A percentile compares a stretch with the other conserved stretches of the same genome.
These are phyloP conservation scores for Eurystomus gularis DNA, from an alignment of 2,113 vertebrate species.

Conservation along the genomic window DNA sequence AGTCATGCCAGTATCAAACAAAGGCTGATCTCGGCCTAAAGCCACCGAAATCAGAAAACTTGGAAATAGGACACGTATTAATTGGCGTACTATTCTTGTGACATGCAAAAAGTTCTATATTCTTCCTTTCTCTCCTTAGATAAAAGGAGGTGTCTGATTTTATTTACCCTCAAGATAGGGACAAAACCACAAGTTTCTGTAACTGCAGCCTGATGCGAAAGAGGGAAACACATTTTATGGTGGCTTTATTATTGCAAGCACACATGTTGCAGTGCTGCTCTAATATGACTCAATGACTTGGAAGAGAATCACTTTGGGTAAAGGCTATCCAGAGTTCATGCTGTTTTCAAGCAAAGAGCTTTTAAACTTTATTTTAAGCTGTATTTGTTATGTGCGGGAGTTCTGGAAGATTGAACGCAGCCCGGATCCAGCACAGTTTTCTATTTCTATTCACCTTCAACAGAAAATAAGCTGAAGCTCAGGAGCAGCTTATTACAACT, in stretches of 20 bases:
- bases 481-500: neutral
- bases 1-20: neutral
- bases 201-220: neutral
- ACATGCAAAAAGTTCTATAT: neutral
- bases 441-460: neutral
- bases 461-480: neutral
- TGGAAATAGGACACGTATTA: neutral
- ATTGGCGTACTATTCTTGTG: neutral
- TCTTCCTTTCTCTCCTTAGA: neutral
- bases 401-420: neutral
- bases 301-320: neutral
- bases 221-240: neutral
- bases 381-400: neutral
- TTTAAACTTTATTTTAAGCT: neutral
- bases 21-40: neutral
- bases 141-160: neutral
- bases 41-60: neutral
- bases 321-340: constrained; percentile 42
- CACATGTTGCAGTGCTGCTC: neutral
- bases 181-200: neutral
- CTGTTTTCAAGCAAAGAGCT: neutral
- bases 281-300: neutral
- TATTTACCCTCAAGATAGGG: neutral
- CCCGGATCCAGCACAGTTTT: neutral
- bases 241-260: neutral